These are phyloP conservation scores for Ancistrus triradiatus DNA, from an alignment of 2,113 vertebrate genomes.

Conservation along the genomic window DNA sequence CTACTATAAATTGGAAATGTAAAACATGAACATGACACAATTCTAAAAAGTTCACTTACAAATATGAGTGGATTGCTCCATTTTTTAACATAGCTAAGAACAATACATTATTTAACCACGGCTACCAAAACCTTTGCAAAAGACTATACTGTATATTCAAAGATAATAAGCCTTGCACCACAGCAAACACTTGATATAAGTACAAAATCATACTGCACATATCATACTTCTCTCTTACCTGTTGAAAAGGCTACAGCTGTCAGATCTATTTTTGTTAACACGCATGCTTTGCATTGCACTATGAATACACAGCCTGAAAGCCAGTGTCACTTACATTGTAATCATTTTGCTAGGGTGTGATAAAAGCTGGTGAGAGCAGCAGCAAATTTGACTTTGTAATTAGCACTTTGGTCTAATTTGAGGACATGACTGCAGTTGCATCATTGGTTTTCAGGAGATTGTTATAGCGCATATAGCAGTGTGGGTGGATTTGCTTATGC, in stretches of 20 bases:
- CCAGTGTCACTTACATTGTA: not conserved
- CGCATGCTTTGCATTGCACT: conserved; percentile 1
- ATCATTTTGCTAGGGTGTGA: not conserved
- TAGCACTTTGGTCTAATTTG: not conserved
- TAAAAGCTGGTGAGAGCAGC: not conserved
- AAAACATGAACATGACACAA: no score
- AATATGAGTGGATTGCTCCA: no score
- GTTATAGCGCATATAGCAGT: not conserved
- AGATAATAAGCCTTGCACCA: no score
- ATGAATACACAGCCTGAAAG: not conserved
- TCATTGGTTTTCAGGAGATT: not conserved
- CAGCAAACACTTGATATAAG: not conserved
- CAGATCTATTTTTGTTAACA: conserved; percentile 2
- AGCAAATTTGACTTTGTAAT: not conserved
- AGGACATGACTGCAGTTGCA: not conserved
- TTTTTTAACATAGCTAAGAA: no score
- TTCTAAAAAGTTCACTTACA: no score
- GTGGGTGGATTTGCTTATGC: not conserved
- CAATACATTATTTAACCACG: no score
- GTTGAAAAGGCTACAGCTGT: not conserved
- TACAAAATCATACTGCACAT: not conserved
- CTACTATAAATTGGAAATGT: no score
- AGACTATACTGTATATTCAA: no score
- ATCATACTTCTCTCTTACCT: not conserved
- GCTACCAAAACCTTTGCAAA: no score